Conservation (phyloP, 2,797 vertebrate species). For the Parauchenoglanis punctatus region DNA sequence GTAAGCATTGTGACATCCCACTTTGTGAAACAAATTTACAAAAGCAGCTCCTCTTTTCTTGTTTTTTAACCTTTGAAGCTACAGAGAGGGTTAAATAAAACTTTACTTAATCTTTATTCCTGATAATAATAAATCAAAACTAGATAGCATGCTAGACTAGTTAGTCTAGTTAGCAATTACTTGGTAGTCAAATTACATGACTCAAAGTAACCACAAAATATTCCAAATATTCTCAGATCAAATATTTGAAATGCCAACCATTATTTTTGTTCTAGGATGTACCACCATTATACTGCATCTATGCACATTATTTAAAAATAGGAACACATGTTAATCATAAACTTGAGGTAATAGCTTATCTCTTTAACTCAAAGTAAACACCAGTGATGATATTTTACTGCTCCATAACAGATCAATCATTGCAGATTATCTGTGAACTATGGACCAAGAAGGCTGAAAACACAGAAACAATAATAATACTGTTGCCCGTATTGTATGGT, state of each 20-base stretch:
- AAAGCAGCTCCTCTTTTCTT: neutral
- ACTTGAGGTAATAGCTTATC: neutral
- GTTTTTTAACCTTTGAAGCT: neutral
- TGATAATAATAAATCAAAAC: neutral
- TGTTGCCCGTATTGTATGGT: neutral
- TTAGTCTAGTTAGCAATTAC: neutral
- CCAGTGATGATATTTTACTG: constrained; percentile 1
- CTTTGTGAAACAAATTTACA: neutral
- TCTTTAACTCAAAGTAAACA: constrained; percentile 9
- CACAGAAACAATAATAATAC: neutral
- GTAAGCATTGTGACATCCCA: neutral
- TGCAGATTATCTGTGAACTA: neutral
- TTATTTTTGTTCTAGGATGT: neutral
- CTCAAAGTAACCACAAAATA: neutral
- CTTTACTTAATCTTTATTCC: neutral
- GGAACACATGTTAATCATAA: neutral
- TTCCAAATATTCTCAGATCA: neutral
- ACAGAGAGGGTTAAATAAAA: neutral
- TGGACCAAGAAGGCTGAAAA: neutral
- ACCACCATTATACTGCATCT: neutral
- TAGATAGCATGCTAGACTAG: neutral
- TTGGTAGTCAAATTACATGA: neutral
- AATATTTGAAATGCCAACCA: neutral
- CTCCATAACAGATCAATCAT: neutral
- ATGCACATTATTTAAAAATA: neutral